These are phyloP conservation scores for Lophura nycthemera DNA, from an alignment of 2,113 vertebrate genomes.

Conservation along the genomic window DNA sequence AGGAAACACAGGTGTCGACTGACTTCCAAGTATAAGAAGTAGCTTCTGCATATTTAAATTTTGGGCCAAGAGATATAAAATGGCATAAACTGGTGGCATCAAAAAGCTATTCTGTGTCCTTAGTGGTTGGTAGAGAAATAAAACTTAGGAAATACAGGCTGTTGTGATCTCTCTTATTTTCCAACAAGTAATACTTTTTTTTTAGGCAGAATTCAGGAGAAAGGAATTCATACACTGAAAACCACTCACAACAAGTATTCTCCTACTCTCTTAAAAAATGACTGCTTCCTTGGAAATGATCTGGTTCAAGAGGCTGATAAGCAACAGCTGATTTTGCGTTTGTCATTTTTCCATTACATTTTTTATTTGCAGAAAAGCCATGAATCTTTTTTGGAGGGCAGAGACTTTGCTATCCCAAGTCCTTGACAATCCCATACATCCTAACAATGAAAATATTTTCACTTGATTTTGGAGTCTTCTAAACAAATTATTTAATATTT, in stretches of 20 bases:
- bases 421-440: background rate
- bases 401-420: too few species aligned
- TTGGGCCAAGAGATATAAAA: background rate
- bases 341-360: background rate
- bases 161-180: background rate
- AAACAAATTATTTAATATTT: background rate
- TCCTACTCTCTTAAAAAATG: background rate
- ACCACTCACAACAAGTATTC: background rate
- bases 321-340: background rate
- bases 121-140: background rate
- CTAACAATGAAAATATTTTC: background rate
- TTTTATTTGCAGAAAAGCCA: background rate
- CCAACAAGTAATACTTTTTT: background rate
- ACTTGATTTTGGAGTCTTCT: background rate
- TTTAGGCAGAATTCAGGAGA: background rate
- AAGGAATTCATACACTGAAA: background rate
- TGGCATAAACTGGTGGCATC: too few species aligned
- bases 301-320: background rate
- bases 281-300: background rate
- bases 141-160: background rate
- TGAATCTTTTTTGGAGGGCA: background rate
- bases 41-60: background rate
- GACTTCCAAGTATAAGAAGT: background rate
- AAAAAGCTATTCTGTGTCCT: background rate
- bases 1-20: background rate